Evolutionary conservation across 2,888 invertebrate genomes (phyloP).

Genomic region (Watsonalla binaria): DNA sequence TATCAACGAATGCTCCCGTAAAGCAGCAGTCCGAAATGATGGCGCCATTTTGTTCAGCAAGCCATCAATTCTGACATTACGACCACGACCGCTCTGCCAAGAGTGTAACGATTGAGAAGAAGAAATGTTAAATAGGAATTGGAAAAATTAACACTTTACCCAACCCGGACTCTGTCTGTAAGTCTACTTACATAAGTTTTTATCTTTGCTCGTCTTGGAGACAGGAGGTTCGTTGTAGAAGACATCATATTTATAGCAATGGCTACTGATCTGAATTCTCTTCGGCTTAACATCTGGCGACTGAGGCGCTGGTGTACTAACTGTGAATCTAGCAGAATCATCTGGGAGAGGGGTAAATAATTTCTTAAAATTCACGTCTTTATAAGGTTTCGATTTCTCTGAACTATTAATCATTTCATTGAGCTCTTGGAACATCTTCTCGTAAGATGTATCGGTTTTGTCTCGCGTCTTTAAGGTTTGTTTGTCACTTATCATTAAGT

Average conservation of each 20-base stretch:
- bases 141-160: no score
- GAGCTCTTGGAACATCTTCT: not conserved
- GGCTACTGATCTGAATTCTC: slow-evolving; percentile 27
- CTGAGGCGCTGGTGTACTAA: not conserved
- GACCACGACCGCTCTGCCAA: no score
- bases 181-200: not conserved
- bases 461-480: not conserved
- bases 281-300: slow-evolving; percentile 14
- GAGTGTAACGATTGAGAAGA: no score
- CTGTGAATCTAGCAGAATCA: not conserved
- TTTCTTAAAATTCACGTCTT: not conserved
- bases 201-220: not conserved
- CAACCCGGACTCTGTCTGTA: no score
- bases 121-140: no score
- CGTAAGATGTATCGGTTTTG: not conserved
- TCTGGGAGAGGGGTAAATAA: not conserved
- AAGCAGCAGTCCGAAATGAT: no score
- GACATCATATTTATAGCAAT: slow-evolving; percentile 34
- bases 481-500: not conserved
- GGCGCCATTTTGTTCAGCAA: no score
- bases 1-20: no score
- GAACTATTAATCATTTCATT: not conserved
- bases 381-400: not conserved
- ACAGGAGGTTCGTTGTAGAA: slow-evolving; percentile 15
- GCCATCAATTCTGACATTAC: no score